phyloP scores from a whole-genome alignment of 2,113 vertebrate species.

The Ceratotherium simum region DNA sequence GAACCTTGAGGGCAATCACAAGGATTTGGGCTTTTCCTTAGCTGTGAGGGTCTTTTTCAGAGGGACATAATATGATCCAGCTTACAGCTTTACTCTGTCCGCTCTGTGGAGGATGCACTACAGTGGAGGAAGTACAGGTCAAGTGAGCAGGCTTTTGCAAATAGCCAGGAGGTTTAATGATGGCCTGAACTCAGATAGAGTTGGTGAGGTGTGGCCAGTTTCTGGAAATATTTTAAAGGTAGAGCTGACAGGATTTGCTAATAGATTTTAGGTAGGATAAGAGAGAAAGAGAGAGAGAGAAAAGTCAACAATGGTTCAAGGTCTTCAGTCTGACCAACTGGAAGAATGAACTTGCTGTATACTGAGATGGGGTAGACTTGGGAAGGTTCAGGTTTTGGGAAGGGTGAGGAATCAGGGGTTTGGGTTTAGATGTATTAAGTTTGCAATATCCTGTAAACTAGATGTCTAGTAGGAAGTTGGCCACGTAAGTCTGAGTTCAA shows the following conservation, averaged over 20 bases:
- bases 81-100: not conserved
- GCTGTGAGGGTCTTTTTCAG: not conserved
- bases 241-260: not conserved
- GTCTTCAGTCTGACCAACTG: not conserved
- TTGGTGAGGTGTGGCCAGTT: not conserved
- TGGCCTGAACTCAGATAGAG: not conserved
- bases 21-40: not conserved
- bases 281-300: not conserved
- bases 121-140: not conserved
- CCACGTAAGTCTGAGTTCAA: slow-evolving; percentile 31
- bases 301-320: not conserved
- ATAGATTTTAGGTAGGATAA: not conserved
- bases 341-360: slow-evolving; percentile 26
- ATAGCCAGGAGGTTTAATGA: not conserved
- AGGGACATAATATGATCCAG: not conserved
- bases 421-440: not conserved
- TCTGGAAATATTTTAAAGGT: slow-evolving; percentile 10
- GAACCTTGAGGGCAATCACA: not conserved
- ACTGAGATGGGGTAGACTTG: not conserved
- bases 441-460: not conserved
- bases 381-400: not conserved
- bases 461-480: not conserved
- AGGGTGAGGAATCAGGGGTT: not conserved
- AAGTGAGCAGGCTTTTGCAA: not conserved
- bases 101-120: not conserved